Base-by-base conservation (phyloP, 2,888 invertebrate genomes). In the Microctonus aethiopoides region DNA sequence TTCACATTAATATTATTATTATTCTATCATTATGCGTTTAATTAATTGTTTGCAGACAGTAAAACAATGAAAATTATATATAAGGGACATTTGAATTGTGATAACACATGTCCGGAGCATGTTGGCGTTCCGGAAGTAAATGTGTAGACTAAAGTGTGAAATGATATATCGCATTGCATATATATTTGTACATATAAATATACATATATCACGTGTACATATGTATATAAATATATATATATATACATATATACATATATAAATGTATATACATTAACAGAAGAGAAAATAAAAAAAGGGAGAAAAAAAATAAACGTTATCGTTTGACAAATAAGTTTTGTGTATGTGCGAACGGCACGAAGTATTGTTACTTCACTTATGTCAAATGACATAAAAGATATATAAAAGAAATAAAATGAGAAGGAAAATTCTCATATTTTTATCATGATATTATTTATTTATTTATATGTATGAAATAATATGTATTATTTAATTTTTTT, bases 91-190 rank as follows among this genome's bases (percentile, higher is more conserved):
- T 57, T 32, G 16, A 22, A 46, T 39, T 26, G 41, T 51, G 75
- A 76, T 76, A 76, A 74, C 61, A 63, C 41, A 39, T 72, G 70
- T 71, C 71, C 74, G 56, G 63, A 54, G 65, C 71, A 68, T 54
- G 75, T 76, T 73, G 73, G 76, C 76, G 75, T 74, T 76, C 73
- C 75, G 76, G 75, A 76, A 75, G 74, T 76, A 72, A 52, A 29
- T 46, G n/a, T 41, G 16, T 63, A 72, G 69, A 75, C 72, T 67
- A 68, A 74, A 67, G 67, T 67, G 70, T 68, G 51, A 69, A 72
- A 74, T 51, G 74, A 75, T 74, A 73, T 68, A 74, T 72, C 71
- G 65, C 51, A 57, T 64, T 22, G 29, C 13, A 24, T 41, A 39
- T 39, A 63, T 29, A 34, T 29, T 10, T 16, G 32, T 51, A 46